A percentile compares a stretch with the other conserved stretches of the same genome.
Evolutionary conservation across 2,113 vertebrate genomes (phyloP).

Genomic region (Numenius arquata): DNA sequence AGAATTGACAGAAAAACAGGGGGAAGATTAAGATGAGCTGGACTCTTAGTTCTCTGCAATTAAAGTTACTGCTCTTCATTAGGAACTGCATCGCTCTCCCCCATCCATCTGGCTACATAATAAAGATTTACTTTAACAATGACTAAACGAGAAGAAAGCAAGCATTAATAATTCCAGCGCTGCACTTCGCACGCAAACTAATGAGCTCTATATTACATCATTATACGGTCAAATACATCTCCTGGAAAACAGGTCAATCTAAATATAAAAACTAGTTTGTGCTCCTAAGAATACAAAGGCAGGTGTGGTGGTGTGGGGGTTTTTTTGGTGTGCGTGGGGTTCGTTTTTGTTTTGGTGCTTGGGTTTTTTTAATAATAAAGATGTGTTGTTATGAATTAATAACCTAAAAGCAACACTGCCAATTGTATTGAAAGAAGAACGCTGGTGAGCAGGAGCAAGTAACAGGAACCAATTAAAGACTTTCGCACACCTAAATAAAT

Average conservation of each 20-base stretch:
- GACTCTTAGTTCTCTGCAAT: background rate
- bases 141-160: background rate
- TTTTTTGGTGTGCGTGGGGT: background rate
- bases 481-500: background rate
- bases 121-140: background rate
- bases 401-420: background rate
- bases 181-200: background rate
- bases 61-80: background rate
- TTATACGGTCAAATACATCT: background rate
- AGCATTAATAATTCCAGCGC: background rate
- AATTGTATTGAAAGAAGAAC: background rate
- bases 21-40: background rate
- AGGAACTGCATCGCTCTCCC: background rate
- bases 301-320: background rate
- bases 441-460: background rate
- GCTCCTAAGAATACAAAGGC: background rate
- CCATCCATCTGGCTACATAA: background rate
- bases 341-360: background rate
- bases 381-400: background rate
- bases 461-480: background rate
- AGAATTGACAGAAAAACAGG: background rate
- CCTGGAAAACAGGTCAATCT: background rate
- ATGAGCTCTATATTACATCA: background rate
- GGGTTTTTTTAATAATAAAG: background rate
- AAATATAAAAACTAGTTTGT: background rate